Base-by-base conservation (phyloP, 2,888 invertebrate genomes). In the Automeris io region DNA sequence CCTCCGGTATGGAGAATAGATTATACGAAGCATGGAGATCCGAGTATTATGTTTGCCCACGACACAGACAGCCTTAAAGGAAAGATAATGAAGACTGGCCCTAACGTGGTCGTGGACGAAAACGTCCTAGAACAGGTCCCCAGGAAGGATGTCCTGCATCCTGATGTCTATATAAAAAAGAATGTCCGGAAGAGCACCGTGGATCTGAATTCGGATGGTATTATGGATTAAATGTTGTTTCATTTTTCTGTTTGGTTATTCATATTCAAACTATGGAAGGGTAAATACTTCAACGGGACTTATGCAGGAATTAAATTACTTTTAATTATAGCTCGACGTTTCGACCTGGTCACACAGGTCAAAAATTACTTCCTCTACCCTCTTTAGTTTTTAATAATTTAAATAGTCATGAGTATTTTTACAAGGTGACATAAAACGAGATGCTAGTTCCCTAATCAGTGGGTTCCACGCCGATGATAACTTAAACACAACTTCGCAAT, bases 1-100 rank as follows among this genome's bases (percentile, higher is more conserved):
- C 57, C 70, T 0, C 70, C 81, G 0, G 68, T 77, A 0, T 85
- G 85, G 85, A 54, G 79, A 36, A 81, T 83, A 37, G 83, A 85
- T 45, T 85, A 83, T 47, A 69, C 63, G 61, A 82, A 79, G 45
- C 83, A 81, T 36, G 81, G 80, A 0, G 76, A 78, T 5, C 74
- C 81, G 0, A 70, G 67, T 18, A 18, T 76, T 46, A 51, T 65
- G 47, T 66, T 74, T 9, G 61, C 49, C 0, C 61, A 54, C 32
- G 68, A 68, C 3, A 48, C 55, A 0, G 69, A 70, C 9, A 44
- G 49, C 11, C 43, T 76, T 1, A 61, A 65, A n/a, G 70, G 64
- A 0, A 77, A 74, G 19, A 45, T 80, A 1, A 56, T 70, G 6
- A 76, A 78, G 37, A 56, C 64, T 0, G 70, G 70, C 0, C 64